A percentile compares a stretch with the other conserved stretches of the same genome.
These are phyloP conservation scores for Drosophila tsacasi DNA, from an alignment of 1,140 invertebrate genomes.

Conservation along the genomic window DNA sequence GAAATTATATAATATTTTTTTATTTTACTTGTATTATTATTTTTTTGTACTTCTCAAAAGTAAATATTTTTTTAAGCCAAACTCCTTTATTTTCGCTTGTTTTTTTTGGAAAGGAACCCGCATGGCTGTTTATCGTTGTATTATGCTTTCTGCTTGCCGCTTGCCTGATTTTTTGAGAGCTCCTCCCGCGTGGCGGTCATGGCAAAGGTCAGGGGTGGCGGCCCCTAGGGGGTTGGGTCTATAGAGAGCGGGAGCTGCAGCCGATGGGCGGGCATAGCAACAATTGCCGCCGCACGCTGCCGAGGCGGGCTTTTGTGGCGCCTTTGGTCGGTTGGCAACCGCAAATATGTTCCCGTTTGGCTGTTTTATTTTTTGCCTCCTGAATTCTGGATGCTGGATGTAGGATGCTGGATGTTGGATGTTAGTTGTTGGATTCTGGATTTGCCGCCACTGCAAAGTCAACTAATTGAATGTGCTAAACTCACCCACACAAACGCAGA, in stretches of 20 bases:
- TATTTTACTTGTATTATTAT: neutral
- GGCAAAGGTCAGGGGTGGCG: slow-evolving; percentile 55
- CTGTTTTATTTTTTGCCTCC: slow-evolving; percentile 6
- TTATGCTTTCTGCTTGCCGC: slow-evolving; percentile 64
- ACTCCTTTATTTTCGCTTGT: neutral
- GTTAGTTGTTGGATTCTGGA: slow-evolving; percentile 27
- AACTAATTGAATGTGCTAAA: slow-evolving; percentile 82
- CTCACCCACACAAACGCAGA: slow-evolving; percentile 38
- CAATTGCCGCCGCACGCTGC: slow-evolving; percentile 16
- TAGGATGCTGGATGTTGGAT: slow-evolving; percentile 25
- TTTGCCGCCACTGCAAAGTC: slow-evolving; percentile 62
- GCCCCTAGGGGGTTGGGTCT: neutral
- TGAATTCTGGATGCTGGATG: slow-evolving; percentile 13
- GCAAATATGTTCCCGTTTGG: slow-evolving; percentile 60
- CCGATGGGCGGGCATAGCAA: slow-evolving; percentile 19
- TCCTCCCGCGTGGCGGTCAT: slow-evolving; percentile 19
- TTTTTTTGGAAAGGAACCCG: neutral
- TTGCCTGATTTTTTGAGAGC: slow-evolving; percentile 71
- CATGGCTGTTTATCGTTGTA: slow-evolving; percentile 46
- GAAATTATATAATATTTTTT: slow-evolving; percentile 1
- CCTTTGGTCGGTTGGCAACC: slow-evolving; percentile 63
- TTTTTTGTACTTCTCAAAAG: neutral
- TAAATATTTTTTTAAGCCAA: neutral
- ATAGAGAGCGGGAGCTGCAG: neutral
- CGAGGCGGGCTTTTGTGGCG: slow-evolving; percentile 27